phyloP scores from a whole-genome alignment of 2,113 vertebrate genomes.

The Rhodinocichla rosea region DNA sequence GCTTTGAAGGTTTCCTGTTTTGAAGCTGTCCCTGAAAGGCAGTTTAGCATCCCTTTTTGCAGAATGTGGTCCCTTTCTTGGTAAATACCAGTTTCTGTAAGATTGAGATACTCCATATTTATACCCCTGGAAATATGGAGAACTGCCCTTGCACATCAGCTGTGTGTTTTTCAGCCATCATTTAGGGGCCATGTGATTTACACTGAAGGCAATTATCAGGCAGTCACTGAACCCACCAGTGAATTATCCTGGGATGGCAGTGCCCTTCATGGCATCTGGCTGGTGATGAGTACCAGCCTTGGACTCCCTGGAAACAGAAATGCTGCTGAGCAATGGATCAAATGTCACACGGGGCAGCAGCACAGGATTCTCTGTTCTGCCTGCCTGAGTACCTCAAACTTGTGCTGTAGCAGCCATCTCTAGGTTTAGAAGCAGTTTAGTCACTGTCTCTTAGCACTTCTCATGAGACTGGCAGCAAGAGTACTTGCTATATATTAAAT shows the following conservation, averaged over 20 bases:
- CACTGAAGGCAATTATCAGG: neutral
- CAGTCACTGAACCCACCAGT: neutral
- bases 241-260: neutral
- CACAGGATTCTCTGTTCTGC: neutral
- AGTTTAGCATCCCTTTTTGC: neutral
- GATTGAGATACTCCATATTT: neutral
- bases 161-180: neutral
- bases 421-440: neutral
- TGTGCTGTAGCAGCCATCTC: neutral
- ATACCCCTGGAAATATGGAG: neutral
- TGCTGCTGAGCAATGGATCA: neutral
- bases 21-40: neutral
- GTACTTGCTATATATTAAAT: neutral
- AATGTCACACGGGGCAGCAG: neutral
- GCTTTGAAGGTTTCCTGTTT: neutral
- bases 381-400: neutral
- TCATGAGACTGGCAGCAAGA: neutral
- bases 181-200: neutral
- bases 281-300: neutral
- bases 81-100: neutral
- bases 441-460: neutral
- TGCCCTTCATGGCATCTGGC: neutral
- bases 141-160: neutral
- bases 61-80: accelerated
- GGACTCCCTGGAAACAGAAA: neutral